Conservation (phyloP, 2,888 invertebrate genomes). For the Neoaliturus tenellus region DNA sequence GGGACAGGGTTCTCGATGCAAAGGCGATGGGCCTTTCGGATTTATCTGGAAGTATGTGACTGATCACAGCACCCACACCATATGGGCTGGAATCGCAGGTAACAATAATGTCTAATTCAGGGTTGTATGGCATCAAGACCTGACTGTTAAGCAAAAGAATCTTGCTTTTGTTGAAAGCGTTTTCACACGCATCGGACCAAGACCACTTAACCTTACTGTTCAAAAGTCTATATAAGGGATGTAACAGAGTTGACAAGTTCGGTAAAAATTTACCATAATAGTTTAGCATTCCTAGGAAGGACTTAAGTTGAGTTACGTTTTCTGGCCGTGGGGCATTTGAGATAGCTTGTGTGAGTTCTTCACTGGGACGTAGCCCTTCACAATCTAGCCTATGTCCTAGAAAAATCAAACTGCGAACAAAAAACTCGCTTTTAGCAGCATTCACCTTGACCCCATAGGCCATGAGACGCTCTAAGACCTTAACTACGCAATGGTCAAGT, state of each 20-base stretch:
- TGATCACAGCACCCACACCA: neutral
- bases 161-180: neutral
- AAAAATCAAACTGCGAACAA: neutral
- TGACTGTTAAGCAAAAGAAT: neutral
- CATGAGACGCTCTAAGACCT: neutral
- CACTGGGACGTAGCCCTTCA: neutral
- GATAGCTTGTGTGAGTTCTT: neutral
- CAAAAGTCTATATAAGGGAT: neutral
- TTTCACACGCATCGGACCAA: neutral
- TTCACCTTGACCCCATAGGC: neutral
- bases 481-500: neutral
- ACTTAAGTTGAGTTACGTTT: neutral
- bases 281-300: neutral
- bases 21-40: neutral
- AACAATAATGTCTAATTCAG: neutral
- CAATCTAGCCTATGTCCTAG: neutral
- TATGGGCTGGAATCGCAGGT: neutral
- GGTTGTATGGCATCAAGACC: neutral
- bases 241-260: neutral
- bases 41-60: neutral
- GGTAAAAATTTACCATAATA: neutral
- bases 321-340: neutral
- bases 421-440: neutral
- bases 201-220: neutral
- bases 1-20: constrained; percentile 66